Evolutionary conservation across 2,888 invertebrate genomes (phyloP), one percentile per base, ranked within the genome.

Genomic region (Antheraea assamensis): DNA sequence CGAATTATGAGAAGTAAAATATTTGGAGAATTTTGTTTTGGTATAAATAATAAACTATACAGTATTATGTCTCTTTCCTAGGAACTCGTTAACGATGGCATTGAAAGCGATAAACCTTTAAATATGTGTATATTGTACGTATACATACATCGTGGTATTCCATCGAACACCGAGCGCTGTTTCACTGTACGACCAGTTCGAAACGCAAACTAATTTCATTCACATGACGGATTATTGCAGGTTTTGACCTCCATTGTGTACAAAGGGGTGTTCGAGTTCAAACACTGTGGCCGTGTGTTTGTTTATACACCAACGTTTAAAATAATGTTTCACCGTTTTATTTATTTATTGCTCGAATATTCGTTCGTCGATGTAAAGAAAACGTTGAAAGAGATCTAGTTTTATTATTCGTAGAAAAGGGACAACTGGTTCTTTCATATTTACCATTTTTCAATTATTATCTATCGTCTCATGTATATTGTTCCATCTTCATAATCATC

Each of bases 261-360:
- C 68, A 68, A 68, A 35, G 68, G 68, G 68, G 31, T 68, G 68
- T n/a, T 68, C 19, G 35, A 35, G 68, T n/a, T 68, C 35, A 68
- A 35, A 35, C 35, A 7, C n/a, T 68, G 24, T 52, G 31, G n/a
- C 68, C n/a, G n/a, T n/a, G n/a, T n/a, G 31, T 35, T n/a, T 68
- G 35, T 68, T 35, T 35, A 21, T 27, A 30, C 30, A 64, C 61
- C 17, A 27, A 30, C 30, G 27, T 30, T 64, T 64, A 64, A 64
- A 64, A 64, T 64, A 30, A 30, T 30, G 30, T 64, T 30, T 27
- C 21, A 3, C 8, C 17, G 24, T 58, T 58, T n/a, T 58, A n/a
- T 24, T 58, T 24, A n/a, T n/a, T 42, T 42, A 42, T n/a, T 24
- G 24, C 58, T 8, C 13, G 24, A 58, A 13, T 3, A 30, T 64